phyloP scores from a whole-genome alignment of 2,113 vertebrate genomes.

The Chaetodon auriga region DNA sequence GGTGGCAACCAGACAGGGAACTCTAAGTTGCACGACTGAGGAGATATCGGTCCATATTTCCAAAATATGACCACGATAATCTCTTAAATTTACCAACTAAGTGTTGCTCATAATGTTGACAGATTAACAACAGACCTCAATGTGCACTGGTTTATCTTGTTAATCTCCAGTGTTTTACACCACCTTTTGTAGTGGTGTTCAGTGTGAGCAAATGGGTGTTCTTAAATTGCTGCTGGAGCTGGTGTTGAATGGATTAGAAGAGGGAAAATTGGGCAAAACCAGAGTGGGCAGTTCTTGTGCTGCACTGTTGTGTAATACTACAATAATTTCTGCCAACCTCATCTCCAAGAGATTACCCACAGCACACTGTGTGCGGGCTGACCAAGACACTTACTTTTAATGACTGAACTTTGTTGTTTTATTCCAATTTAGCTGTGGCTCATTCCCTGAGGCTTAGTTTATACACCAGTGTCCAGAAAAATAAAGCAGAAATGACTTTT shows the following conservation, averaged over 20 bases:
- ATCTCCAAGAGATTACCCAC: constrained; percentile 5
- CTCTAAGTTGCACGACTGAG: neutral
- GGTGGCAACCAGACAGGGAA: neutral
- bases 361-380: neutral
- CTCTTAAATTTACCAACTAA: neutral
- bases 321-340: constrained; percentile 22
- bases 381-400: neutral
- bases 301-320: constrained; percentile 3
- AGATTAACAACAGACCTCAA: neutral
- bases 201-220: neutral
- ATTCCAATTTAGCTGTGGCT: neutral
- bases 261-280: neutral
- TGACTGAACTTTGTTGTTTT: neutral
- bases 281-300: neutral
- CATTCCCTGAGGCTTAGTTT: neutral
- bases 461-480: neutral
- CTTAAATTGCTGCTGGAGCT: neutral
- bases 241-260: constrained; percentile 4
- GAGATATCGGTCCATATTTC: neutral
- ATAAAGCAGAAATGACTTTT: neutral
- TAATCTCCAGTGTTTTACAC: neutral
- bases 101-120: neutral
- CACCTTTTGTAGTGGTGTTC: neutral
- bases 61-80: neutral
- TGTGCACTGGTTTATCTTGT: neutral